Percentiles rank a stretch among this genome's conserved stretches.
Conservation (phyloP, 2,888 invertebrate species). For the Idaea straminata region DNA sequence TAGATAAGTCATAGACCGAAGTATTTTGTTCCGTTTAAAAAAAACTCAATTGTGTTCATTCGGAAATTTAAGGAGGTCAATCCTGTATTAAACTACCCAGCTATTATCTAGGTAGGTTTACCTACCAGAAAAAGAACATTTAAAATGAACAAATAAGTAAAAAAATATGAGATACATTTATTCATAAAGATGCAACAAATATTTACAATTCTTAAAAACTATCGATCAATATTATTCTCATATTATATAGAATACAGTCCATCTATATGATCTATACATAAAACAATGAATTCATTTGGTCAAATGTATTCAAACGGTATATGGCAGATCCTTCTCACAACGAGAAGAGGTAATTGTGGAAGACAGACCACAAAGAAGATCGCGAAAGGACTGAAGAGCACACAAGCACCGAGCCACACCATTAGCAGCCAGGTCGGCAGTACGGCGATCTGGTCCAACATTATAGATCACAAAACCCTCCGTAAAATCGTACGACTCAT, state of each 20-base stretch:
- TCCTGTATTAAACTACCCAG: too few species aligned
- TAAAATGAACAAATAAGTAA: slow-evolving; percentile 18
- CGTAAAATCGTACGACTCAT: slow-evolving; percentile 26
- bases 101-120: not conserved
- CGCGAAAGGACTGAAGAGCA: slow-evolving; percentile 84
- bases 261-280: not conserved
- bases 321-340: slow-evolving; percentile 83
- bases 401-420: slow-evolving; percentile 82
- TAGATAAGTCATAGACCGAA: too few species aligned
- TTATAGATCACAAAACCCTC: slow-evolving; percentile 41
- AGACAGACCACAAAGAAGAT: slow-evolving; percentile 84
- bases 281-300: slow-evolving; percentile 30
- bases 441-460: slow-evolving; percentile 68
- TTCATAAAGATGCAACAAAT: slow-evolving; percentile 32
- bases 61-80: too few species aligned
- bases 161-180: slow-evolving; percentile 28
- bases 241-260: not conserved
- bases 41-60: too few species aligned
- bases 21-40: too few species aligned
- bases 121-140: not conserved
- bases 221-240: slow-evolving; percentile 20
- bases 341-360: slow-evolving; percentile 85
- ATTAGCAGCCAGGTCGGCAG: slow-evolving; percentile 81
- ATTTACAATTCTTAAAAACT: slow-evolving; percentile 47
- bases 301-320: slow-evolving; percentile 84